phyloP scores from a whole-genome alignment of 2,888 invertebrate species.

The Lochmaea capreae region DNA sequence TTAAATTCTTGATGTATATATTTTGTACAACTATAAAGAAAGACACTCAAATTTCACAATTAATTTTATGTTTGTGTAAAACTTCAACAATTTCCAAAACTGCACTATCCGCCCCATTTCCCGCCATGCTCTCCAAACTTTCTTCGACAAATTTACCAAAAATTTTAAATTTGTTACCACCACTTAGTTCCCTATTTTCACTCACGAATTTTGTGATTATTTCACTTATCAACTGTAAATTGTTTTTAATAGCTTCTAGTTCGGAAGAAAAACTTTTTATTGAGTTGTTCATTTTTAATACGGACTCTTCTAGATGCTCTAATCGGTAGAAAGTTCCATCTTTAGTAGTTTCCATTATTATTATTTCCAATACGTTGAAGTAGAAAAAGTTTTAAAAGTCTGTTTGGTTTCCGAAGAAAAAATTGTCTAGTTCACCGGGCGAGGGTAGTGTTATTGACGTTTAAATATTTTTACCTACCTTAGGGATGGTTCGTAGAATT shows the following conservation, averaged over 20 bases:
- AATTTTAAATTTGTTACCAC: constrained; percentile 41
- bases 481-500: constrained; percentile 4
- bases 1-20: background rate
- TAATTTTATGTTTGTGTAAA: constrained; percentile 47
- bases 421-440: background rate
- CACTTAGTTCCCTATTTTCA: constrained; percentile 27
- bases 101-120: constrained; percentile 43
- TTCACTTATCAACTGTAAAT: constrained; percentile 46
- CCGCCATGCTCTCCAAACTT: constrained; percentile 43
- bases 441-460: background rate
- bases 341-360: constrained; percentile 23
- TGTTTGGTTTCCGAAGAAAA: background rate
- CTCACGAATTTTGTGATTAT: constrained; percentile 43
- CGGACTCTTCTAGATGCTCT: constrained; percentile 34
- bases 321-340: constrained; percentile 13
- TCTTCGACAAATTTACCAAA: constrained; percentile 49
- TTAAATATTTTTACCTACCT: constrained; percentile 6
- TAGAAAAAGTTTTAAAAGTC: background rate
- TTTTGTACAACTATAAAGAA: background rate
- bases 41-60: constrained; percentile 29
- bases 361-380: background rate
- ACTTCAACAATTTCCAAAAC: constrained; percentile 50
- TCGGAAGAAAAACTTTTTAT: constrained; percentile 35
- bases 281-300: constrained; percentile 28
- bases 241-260: constrained; percentile 39